Conservation (phyloP, 2,888 invertebrate species). For the Drosophila buzzatii region DNA sequence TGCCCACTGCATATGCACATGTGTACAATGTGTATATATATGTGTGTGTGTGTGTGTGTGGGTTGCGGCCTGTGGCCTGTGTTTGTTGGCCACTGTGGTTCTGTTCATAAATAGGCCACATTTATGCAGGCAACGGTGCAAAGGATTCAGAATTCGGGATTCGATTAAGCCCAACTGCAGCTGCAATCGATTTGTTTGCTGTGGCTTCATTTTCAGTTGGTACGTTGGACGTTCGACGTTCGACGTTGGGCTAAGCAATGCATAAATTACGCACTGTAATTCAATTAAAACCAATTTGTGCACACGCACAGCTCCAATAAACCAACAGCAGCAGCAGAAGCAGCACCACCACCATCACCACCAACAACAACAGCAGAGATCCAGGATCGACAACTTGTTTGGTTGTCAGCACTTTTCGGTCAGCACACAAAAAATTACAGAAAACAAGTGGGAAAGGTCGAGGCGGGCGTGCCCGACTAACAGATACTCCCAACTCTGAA, state of each 20-base stretch:
- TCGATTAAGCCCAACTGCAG: constrained; percentile 27
- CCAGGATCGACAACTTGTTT: constrained; percentile 25
- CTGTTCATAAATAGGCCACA: constrained; percentile 55
- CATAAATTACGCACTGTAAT: constrained; percentile 73
- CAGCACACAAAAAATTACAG: neutral
- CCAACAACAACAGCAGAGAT: constrained; percentile 18
- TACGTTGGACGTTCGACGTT: neutral
- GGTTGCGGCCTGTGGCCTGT: constrained; percentile 21
- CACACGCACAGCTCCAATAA: constrained; percentile 33
- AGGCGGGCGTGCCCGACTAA: neutral
- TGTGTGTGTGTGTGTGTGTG: neutral
- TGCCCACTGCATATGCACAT: neutral
- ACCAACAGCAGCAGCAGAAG: neutral
- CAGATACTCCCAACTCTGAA: neutral
- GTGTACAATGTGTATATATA: constrained; percentile 1
- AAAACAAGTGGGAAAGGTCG: too few species aligned
- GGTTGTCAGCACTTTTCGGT: constrained; percentile 44
- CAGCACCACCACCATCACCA: constrained; percentile 8
- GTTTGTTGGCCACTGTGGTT: constrained; percentile 32
- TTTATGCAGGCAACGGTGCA: constrained; percentile 52
- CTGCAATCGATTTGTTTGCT: constrained; percentile 53
- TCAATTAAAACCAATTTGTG: constrained; percentile 75
- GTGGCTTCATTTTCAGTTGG: constrained; percentile 4
- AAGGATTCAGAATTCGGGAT: constrained; percentile 26
- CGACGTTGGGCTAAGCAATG: constrained; percentile 56